Conservation (phyloP, 2,888 invertebrate species). For the Caenorhabditis macrosperma region DNA sequence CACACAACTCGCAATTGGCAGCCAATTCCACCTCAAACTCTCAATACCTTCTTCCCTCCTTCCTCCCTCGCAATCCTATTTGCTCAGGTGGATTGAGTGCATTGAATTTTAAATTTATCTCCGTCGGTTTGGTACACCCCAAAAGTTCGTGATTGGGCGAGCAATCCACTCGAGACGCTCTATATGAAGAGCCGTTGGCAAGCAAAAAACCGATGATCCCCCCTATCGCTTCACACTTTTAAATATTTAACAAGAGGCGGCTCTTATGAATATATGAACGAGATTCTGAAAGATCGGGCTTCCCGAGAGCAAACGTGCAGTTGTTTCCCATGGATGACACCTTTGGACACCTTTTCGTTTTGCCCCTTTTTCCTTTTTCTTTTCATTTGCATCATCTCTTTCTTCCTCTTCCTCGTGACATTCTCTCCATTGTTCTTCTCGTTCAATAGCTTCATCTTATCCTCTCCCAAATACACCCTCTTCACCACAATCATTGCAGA, state of each 20-base stretch:
- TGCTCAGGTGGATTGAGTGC: slow-evolving; percentile 32
- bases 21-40: background rate
- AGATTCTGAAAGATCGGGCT: background rate
- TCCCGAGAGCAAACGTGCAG: background rate
- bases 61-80: slow-evolving; percentile 37
- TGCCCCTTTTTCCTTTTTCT: background rate
- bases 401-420: background rate
- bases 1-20: background rate
- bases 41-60: background rate
- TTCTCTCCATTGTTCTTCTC: background rate
- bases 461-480: background rate
- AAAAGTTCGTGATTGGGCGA: background rate
- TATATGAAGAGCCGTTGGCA: slow-evolving; percentile 25
- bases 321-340: background rate
- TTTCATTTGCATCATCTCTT: background rate
- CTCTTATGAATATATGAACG: slow-evolving; percentile 35
- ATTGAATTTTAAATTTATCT: slow-evolving; percentile 21
- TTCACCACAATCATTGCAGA: slow-evolving; percentile 17
- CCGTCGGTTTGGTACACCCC: background rate
- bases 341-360: background rate
- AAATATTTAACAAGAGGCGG: slow-evolving; percentile 11
- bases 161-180: slow-evolving; percentile 6
- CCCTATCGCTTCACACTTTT: slow-evolving; percentile 2
- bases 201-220: slow-evolving; percentile 1
- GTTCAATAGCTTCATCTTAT: background rate